These are phyloP conservation scores for Erebia ligea DNA, from an alignment of 2,888 invertebrate species.

Conservation along the genomic window DNA sequence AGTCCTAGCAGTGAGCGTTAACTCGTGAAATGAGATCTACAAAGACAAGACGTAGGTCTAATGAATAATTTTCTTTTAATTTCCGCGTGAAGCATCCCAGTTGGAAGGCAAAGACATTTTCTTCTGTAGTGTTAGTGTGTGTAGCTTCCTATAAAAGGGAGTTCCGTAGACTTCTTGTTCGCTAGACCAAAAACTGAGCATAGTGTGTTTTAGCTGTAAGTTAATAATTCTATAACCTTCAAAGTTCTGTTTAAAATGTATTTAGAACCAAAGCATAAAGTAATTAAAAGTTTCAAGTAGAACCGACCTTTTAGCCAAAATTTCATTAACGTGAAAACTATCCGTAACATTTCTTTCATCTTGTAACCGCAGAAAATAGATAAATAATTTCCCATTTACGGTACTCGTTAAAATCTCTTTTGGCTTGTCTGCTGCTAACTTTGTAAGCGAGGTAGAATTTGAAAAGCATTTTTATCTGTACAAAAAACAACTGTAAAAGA, in stretches of 20 bases:
- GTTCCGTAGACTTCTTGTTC: no score
- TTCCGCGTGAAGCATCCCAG: no score
- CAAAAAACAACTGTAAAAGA: slow-evolving; percentile 1
- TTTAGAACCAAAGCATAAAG: not conserved
- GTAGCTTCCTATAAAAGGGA: no score
- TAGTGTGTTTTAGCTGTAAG: no score
- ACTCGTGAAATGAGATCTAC: no score
- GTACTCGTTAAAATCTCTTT: slow-evolving; percentile 11
- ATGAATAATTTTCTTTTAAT: no score
- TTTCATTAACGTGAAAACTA: slow-evolving; percentile 2
- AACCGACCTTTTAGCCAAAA: slow-evolving; percentile 2
- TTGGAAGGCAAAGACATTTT: no score
- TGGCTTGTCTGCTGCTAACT: not conserved
- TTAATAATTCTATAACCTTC: no score
- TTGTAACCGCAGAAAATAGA: slow-evolving; percentile 2
- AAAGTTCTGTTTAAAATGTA: not conserved
- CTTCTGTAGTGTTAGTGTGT: no score
- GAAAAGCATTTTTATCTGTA: slow-evolving; percentile 14
- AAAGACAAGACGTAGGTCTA: no score
- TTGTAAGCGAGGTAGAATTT: slow-evolving; percentile 14
- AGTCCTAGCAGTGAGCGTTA: no score
- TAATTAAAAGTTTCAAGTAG: not conserved
- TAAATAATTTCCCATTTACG: slow-evolving; percentile 19
- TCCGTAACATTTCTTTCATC: slow-evolving; percentile 10
- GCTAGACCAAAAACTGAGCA: no score